A percentile compares a stretch with the other conserved stretches of the same genome.
These are phyloP conservation scores for Actias luna DNA, from an alignment of 2,888 invertebrate species.

Conservation along the genomic window DNA sequence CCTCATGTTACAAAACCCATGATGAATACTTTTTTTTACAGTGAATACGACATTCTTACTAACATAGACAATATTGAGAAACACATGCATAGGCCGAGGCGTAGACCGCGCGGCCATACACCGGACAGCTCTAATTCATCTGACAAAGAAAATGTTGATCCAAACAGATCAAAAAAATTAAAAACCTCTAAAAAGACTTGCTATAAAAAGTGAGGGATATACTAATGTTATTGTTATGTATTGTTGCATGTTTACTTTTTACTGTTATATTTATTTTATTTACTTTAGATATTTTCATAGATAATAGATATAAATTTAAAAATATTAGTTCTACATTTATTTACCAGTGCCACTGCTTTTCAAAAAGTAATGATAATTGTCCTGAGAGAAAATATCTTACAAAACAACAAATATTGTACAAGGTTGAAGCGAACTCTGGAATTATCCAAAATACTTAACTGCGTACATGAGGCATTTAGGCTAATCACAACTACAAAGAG, in stretches of 20 bases:
- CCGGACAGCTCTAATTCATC: constrained; percentile 70
- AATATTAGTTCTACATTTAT: not conserved
- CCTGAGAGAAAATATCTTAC: too few relatives aligned
- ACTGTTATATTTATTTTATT: not conserved
- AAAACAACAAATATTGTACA: too few relatives aligned
- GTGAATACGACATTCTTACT: constrained; percentile 48
- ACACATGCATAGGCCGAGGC: constrained; percentile 36
- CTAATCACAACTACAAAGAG: too few relatives aligned
- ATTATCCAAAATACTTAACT: too few relatives aligned
- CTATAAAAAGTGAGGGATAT: constrained; percentile 34
- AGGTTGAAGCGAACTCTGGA: too few relatives aligned
- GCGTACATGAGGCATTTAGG: too few relatives aligned
- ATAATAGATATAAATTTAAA: not conserved
- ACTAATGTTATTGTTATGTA: not conserved
- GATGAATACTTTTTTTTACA: constrained; percentile 38
- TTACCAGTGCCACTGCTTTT: not conserved
- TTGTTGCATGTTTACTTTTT: not conserved
- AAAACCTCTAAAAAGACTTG: constrained; percentile 36
- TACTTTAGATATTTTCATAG: not conserved
- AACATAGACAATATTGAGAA: constrained; percentile 40
- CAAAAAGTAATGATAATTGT: too few relatives aligned
- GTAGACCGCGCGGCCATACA: constrained; percentile 48
- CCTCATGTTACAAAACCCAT: not conserved
- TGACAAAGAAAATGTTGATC: constrained; percentile 72
- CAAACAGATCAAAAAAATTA: constrained; percentile 52